Base-by-base conservation (phyloP, 2,888 invertebrate species). In the Parnassius mnemosyne region DNA sequence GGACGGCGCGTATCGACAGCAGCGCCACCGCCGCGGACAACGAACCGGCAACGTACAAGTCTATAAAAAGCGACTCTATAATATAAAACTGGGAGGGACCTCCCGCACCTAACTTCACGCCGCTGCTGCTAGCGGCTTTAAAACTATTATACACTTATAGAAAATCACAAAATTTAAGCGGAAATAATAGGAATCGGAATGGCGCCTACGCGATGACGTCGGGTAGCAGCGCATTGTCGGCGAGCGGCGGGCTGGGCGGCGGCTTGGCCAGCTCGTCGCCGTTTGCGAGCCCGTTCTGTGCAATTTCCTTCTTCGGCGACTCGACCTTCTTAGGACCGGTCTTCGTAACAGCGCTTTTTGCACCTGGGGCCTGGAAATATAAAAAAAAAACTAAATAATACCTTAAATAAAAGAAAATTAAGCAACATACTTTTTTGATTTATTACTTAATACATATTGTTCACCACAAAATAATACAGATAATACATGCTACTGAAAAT, bases 121-220 rank as follows among this genome's bases (percentile, higher is more conserved):
- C 86, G 82, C 75, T 85, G 82, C 75, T 85, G 82, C 82, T 70
- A 71, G 76, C 72, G 74, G 77, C 81, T 86, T 82, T 84, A 84
- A 80, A 83, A 81, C 87, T 88, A 88, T 88, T 76, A 81, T 89
- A 90, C 90, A 89, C 89, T 89, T 89, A 89, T 82, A 86, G 85
- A 87, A 88, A 89, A 90, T 90, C 89, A 90, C 89, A 89, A 89
- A 90, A 89, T 89, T 87, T 85, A 91, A 90, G 90, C 89, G 85
- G 88, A 89, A 90, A 89, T 86, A 84, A 87, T 88, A 89, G 88
- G 88, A 88, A 89, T 87, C 82, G 77, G 49, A 49, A 49, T 49
- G 9, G 49, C 7, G 73, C 66, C 77, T 83, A 90, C 86, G 90
- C 90, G 81, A 90, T 89, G 70, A 90, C 89, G 80, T 91, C 90